phyloP scores from a whole-genome alignment of 2,888 invertebrate genomes.

The Drosophila incognita region DNA sequence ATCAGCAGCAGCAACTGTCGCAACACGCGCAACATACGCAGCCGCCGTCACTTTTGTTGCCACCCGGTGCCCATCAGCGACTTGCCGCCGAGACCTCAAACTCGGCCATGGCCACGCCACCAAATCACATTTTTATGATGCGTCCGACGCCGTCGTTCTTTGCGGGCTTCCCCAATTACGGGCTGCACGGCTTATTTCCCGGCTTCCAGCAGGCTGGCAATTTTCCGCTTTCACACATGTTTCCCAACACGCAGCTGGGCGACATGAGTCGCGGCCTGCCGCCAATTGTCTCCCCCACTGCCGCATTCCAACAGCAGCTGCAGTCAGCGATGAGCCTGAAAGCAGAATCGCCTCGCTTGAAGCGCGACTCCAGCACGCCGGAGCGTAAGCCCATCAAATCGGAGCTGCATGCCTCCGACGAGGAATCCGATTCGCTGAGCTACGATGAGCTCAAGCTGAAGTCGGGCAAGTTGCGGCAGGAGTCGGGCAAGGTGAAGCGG shows the following conservation, averaged over 20 bases:
- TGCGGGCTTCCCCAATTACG: constrained; percentile 87
- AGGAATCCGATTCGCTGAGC: constrained; percentile 45
- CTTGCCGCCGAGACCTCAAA: constrained; percentile 27
- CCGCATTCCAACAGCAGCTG: constrained; percentile 64
- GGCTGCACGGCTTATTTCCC: constrained; percentile 86
- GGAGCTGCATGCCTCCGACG: constrained; percentile 51
- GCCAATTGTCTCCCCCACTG: constrained; percentile 68
- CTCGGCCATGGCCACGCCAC: constrained; percentile 85
- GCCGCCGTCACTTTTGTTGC: constrained; percentile 70
- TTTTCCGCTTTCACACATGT: constrained; percentile 86
- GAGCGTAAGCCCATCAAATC: constrained; percentile 50
- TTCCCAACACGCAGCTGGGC: constrained; percentile 85
- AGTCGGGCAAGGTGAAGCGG: constrained; percentile 19
- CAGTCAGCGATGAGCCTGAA: constrained; percentile 60
- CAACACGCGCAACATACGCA: constrained; percentile 83
- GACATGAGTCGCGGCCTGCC: constrained; percentile 86
- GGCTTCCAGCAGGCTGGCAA: constrained; percentile 83
- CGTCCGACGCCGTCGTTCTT: constrained; percentile 89
- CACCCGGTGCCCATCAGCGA: constrained; percentile 48
- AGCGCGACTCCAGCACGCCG: constrained; percentile 39
- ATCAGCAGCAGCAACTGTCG: constrained; percentile 80
- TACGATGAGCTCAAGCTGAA: constrained; percentile 22
- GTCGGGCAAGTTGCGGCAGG: neutral
- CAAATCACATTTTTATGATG: constrained; percentile 90
- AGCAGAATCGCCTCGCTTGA: constrained; percentile 20